phyloP scores from a whole-genome alignment of 2,888 invertebrate genomes.

The Fabriciana adippe region DNA sequence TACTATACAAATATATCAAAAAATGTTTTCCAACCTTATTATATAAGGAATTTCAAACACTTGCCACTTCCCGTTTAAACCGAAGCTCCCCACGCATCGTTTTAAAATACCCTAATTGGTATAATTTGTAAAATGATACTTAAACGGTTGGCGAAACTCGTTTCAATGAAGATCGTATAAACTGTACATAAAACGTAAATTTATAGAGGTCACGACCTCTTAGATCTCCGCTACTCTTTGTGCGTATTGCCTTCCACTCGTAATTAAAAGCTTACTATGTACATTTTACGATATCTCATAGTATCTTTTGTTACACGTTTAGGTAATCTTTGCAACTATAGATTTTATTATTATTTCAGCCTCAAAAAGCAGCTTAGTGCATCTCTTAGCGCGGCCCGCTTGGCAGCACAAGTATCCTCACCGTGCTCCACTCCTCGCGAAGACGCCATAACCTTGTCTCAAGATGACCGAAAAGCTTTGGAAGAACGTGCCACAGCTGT shows the following conservation, averaged over 20 bases:
- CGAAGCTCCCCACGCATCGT: conserved; percentile 6
- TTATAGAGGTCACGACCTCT: conserved; percentile 15
- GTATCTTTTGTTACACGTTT: no score
- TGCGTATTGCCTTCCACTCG: neutral
- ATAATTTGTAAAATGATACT: conserved; percentile 14
- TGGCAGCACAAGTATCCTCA: conserved; percentile 66
- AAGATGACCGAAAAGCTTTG: conserved; percentile 80
- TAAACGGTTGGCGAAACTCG: conserved; percentile 12
- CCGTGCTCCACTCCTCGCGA: conserved; percentile 57
- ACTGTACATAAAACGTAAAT: conserved; percentile 5
- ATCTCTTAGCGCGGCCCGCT: conserved; percentile 79
- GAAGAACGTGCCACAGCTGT: conserved; percentile 77
- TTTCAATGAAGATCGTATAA: neutral
- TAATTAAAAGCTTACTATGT: neutral
- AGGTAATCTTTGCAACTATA: no score
- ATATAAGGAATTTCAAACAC: no score
- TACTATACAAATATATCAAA: no score
- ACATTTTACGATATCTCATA: neutral
- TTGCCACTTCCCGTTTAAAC: neutral
- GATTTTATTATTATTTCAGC: conserved; percentile 15
- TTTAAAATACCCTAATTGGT: conserved; percentile 17
- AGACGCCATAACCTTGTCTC: conserved; percentile 72
- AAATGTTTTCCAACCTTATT: no score
- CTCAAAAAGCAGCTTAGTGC: conserved; percentile 85
- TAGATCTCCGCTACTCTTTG: neutral